These are phyloP conservation scores for Ranitomeya variabilis DNA, from an alignment of 2,113 vertebrate species.

Conservation along the genomic window DNA sequence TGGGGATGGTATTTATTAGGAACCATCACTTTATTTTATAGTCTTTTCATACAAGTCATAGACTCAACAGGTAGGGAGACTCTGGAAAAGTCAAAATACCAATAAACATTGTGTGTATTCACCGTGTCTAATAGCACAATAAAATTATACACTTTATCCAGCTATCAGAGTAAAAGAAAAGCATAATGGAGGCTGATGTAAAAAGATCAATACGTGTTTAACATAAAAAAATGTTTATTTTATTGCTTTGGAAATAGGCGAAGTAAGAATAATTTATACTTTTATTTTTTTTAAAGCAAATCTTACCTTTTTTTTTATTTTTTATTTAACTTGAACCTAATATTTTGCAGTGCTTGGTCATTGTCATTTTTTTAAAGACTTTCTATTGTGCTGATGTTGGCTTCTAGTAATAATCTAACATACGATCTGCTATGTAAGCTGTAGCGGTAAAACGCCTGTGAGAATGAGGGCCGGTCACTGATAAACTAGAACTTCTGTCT, in stretches of 20 bases:
- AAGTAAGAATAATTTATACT: background rate
- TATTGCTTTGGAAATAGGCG: background rate
- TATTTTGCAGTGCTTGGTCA: background rate
- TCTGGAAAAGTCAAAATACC: background rate
- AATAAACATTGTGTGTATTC: too few species aligned
- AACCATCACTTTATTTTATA: background rate
- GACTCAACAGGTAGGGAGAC: constrained; percentile 8
- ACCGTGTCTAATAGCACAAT: too few species aligned
- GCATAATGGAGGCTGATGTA: too few species aligned
- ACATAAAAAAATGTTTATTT: too few species aligned
- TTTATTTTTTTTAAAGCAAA: too few species aligned
- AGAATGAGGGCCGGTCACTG: background rate
- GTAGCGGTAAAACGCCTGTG: background rate
- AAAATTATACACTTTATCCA: too few species aligned
- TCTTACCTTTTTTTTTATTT: too few species aligned
- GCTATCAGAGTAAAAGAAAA: too few species aligned
- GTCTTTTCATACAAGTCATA: background rate
- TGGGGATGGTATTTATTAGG: background rate
- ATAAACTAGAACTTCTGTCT: background rate
- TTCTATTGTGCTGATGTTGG: background rate
- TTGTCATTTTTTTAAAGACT: background rate
- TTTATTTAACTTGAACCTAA: too few species aligned
- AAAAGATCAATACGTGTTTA: too few species aligned
- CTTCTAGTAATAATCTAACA: background rate
- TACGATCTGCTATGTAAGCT: background rate